Conservation (phyloP, 1,140 invertebrate genomes). For the Conus betulinus region DNA sequence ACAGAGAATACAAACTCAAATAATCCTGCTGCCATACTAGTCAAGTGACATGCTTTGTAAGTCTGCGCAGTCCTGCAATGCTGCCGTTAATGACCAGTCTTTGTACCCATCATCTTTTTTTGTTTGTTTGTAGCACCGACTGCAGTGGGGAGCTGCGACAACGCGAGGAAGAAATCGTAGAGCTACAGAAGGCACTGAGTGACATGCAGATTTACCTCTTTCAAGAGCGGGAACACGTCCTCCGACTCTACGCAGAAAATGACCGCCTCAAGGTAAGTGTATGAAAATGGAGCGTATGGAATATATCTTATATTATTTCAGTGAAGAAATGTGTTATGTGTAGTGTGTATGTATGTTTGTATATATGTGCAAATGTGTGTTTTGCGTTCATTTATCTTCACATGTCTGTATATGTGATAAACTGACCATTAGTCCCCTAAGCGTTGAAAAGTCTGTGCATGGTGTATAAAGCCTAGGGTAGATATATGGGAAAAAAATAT, state of each 20-base stretch:
- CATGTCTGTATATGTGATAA: not conserved
- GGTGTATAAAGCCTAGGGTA: too few species aligned
- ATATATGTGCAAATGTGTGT: not conserved
- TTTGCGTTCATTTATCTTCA: not conserved
- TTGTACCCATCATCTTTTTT: too few species aligned
- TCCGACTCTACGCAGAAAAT: conserved; percentile 76
- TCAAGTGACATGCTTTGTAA: too few species aligned
- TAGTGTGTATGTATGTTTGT: conserved; percentile 14
- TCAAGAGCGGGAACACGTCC: conserved; percentile 75
- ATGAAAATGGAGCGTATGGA: not conserved
- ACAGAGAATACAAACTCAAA: too few species aligned
- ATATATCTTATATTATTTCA: not conserved
- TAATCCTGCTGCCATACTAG: too few species aligned
- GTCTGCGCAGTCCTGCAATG: too few species aligned
- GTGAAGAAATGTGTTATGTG: not conserved
- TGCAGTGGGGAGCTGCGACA: conserved; percentile 74
- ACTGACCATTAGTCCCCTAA: too few species aligned
- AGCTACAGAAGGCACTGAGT: conserved; percentile 76
- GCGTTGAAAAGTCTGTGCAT: too few species aligned
- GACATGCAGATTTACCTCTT: conserved; percentile 76
- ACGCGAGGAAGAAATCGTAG: conserved; percentile 75
- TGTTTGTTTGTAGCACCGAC: conserved; percentile 62
- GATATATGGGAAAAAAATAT: too few species aligned
- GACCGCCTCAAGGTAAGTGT: conserved; percentile 73
- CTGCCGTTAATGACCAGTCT: too few species aligned